Evolutionary conservation across 1,140 invertebrate species (phyloP), one percentile per base, ranked within the genome.

Genomic region (Cotesia chilonis): DNA sequence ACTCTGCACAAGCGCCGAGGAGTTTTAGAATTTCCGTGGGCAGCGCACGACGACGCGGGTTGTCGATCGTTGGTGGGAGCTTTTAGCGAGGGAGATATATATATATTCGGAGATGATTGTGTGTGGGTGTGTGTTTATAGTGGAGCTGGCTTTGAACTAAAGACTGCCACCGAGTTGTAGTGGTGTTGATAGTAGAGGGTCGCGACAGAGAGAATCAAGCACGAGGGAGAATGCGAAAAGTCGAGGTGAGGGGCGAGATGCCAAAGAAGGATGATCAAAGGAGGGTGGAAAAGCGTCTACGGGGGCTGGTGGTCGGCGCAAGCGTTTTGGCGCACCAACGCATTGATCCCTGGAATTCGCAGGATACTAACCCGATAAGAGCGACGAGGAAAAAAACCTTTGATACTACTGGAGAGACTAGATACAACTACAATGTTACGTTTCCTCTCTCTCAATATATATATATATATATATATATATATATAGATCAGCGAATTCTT

Each of bases 331-430:
- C 79, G 82, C 82, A 84, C 79, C 82, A 74, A 84, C 83, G 82
- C 83, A 84, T 84, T 84, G 83, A 84, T 84, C 83, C 82, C 81
- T 78, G 81, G 83, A 84, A 84, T 83, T 84, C 82, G 77, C 36
- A 14, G 35, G 65, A 68, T 37, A 14, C 57, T 67, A 59, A 51
- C 61, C 41, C 41, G 41, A 36, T 60, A 47, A 72, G 63, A 72
- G 70, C 38, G 64, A 60, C 51, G 47, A 36, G 7, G 70, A 66
- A 36, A 72, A 72, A 57, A 28, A 2, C 35, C 5, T 4, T 4
- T 17, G 66, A 38, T 36, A 28, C 10, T 20, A 7, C 4, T 10
- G 54, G 38, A 68, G 17, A 68, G 66, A 68, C 65, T 67, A 60
- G 41, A 64, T 72, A 55, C 61, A 59, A 72, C 70, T 37, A 38